Conservation (phyloP, 2,113 vertebrate genomes). For the Lophochroa leadbeateri region DNA sequence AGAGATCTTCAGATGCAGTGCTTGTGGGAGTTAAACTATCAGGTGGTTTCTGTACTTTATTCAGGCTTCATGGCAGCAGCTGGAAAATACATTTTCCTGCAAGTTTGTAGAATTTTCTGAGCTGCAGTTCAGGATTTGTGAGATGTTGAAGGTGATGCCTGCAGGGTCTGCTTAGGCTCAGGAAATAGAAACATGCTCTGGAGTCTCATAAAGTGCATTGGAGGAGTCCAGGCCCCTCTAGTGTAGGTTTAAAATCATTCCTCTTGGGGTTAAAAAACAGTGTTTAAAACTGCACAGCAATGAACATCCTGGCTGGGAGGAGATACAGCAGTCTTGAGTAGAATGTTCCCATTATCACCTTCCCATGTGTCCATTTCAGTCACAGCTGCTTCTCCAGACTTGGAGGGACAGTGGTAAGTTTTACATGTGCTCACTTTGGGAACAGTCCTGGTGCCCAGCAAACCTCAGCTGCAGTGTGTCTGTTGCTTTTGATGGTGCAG, state of each 20-base stretch:
- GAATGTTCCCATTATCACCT: background rate
- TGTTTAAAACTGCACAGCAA: background rate
- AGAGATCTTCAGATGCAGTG: background rate
- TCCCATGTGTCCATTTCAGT: background rate
- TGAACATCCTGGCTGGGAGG: background rate
- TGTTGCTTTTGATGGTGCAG: rapidly evolving
- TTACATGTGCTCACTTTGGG: background rate
- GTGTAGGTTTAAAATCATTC: background rate
- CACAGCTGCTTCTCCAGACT: background rate
- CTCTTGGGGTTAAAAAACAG: background rate
- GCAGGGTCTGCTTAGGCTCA: background rate
- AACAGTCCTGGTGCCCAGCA: background rate
- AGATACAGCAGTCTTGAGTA: background rate
- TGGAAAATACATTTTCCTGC: background rate
- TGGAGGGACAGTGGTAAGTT: background rate
- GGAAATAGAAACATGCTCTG: background rate
- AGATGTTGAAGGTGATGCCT: background rate
- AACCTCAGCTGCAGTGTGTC: background rate
- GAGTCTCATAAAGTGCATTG: background rate
- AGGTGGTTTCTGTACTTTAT: background rate
- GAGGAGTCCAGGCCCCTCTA: background rate
- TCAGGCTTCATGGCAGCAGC: background rate
- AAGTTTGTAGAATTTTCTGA: background rate
- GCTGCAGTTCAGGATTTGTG: background rate
- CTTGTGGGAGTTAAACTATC: background rate